Evolutionary conservation across 2,113 vertebrate genomes (phyloP).

Genomic region (Sitta europaea): DNA sequence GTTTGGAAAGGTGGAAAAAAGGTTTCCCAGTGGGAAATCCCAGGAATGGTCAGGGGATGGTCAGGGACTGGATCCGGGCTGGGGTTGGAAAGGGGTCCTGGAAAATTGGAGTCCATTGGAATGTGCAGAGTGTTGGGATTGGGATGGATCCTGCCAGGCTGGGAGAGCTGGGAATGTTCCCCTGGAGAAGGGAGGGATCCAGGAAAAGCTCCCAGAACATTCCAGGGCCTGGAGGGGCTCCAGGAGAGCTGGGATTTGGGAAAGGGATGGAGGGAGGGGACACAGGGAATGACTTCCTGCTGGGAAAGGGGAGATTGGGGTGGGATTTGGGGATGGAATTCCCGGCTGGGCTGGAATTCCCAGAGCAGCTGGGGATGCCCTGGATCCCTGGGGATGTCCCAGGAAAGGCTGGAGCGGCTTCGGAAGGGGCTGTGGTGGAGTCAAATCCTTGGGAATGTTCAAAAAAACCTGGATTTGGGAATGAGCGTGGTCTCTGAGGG

Average conservation of each 20-base stretch:
- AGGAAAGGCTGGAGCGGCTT: background rate
- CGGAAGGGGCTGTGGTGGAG: background rate
- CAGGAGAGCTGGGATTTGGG: background rate
- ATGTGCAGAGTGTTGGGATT: rapidly evolving
- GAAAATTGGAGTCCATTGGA: background rate
- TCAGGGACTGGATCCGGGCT: background rate
- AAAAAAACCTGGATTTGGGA: background rate
- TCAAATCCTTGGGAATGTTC: background rate
- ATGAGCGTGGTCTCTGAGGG: background rate
- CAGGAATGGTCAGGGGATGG: background rate
- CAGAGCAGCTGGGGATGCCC: too few relatives aligned
- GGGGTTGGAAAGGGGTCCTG: background rate
- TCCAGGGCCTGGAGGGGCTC: background rate
- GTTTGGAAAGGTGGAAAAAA: background rate
- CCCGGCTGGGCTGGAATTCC: too few relatives aligned
- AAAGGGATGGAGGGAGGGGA: background rate
- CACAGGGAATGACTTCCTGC: background rate
- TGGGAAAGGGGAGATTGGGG: too few relatives aligned
- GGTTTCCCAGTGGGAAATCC: background rate
- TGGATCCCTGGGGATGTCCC: too few relatives aligned
- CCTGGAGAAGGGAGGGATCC: background rate
- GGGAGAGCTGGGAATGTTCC: background rate
- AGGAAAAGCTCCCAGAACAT: background rate
- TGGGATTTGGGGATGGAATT: too few relatives aligned
- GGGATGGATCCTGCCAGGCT: background rate